Evolutionary conservation across 2,113 vertebrate genomes (phyloP), one percentile per base, ranked within the genome.

Genomic region (Murina feae): DNA sequence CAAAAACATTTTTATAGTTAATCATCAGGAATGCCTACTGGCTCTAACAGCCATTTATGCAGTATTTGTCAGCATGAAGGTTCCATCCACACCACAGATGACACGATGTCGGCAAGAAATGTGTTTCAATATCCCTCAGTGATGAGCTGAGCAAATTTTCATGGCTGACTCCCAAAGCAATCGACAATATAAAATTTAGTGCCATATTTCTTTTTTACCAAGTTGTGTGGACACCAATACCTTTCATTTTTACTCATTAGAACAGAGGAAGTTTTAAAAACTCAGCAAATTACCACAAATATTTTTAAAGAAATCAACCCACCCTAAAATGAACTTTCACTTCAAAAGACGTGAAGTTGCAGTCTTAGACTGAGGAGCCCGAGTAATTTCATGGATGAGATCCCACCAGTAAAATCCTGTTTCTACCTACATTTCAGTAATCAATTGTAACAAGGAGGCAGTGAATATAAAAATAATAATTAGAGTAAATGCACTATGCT

Each of bases 1-100:
- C 96, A 97, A 98, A 98, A 98, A 97, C 98, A 97, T 98, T 98
- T 98, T 97, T 98, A 97, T 98, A 96, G 96, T 96, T 97, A 97
- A 97, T 97, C 97, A 97, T 97, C 96, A 97, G 95, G 93, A 97
- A 90, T 82, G 93, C 95, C 23, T 96, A 94, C 93, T 90, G 84
- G 94, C 96, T 97, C 91, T 90, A 87, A 90, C 95, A 96, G 92
- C 88, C 93, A 96, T 91, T 90, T 96, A 90, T 81, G 65, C 91
- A 90, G 85, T 91, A 91, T 97, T 97, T 97, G 92, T 97, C 96
- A 97, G 96, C 85, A 88, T 94, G 93, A 96, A 97, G 85, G 74
- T 91, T 97, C 94, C 85, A 96, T 95, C 97, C 95, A 96, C 96
- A 97, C 94, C 93, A 96, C 96, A 97, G 96, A 96, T 97, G 97